Evolutionary conservation across 1,140 invertebrate genomes (phyloP), one percentile per base, ranked within the genome.

Genomic region (Bombus cullumanus): DNA sequence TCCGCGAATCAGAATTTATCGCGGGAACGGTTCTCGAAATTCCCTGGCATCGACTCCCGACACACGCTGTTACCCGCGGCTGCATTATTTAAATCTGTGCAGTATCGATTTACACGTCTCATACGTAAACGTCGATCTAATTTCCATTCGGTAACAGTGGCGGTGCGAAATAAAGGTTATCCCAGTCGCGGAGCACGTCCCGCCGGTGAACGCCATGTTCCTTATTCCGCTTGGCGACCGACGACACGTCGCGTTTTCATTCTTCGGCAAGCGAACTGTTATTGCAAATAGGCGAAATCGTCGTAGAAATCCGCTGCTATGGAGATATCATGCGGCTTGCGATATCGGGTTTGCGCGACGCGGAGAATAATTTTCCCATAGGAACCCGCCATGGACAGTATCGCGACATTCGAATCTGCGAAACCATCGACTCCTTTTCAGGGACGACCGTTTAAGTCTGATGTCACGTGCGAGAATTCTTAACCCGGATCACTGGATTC

Each of bases 241-340:
- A 86, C 88, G 86, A 89, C 88, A 91, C 86, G 88, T 89, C 89
- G 85, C 64, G 86, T 81, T 88, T 78, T 86, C 87, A 74, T 85
- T 89, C 89, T 77, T 84, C 84, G 85, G 74, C 73, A 34, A 91
- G 73, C 78, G 77, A 88, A 87, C 89, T 90, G 90, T 93, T 94
- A 94, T 93, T 94, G 92, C 91, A 88, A 93, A 93, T 92, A 92
- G 92, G 90, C 87, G 91, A 92, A 93, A 93, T 92, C 90, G 86
- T 89, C 76, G 75, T 84, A 62, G 76, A 79, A 87, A 88, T 87
- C 89, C 86, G 34, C 80, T 73, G 86, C 84, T 91, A 91, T 90
- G 83, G 90, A 85, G 85, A 91, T 93, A 93, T 92, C 92, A 89
- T 91, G 87, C 86, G 90, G 92, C 87, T 86, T 71, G 83, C 82